phyloP scores from a whole-genome alignment of 1,140 invertebrate species.

The Drosophila ironensis region DNA sequence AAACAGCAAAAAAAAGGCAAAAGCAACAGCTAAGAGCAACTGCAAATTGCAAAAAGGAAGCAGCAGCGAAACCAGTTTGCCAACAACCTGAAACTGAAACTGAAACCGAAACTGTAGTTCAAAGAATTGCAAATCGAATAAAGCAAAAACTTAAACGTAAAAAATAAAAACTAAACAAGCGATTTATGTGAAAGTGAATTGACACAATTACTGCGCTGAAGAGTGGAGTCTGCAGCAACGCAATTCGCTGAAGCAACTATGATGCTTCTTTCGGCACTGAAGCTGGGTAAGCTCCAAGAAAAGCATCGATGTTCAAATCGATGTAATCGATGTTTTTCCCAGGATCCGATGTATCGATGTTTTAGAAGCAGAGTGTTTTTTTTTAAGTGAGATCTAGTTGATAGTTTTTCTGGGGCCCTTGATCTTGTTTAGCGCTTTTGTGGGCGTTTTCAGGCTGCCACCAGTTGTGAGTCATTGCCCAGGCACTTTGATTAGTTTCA shows the following conservation, averaged over 20 bases:
- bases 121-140: constrained; percentile 54
- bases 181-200: constrained; percentile 76
- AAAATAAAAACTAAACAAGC: constrained; percentile 41
- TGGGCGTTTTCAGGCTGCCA: constrained; percentile 42
- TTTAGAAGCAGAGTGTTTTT: too few relatives aligned
- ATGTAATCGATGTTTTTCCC: too few relatives aligned
- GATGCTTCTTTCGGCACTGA: constrained; percentile 81
- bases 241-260: constrained; percentile 54
- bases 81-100: constrained; percentile 60
- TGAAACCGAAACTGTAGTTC: constrained; percentile 63
- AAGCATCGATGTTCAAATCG: too few relatives aligned
- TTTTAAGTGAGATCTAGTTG: too few relatives aligned
- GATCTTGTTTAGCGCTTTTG: constrained; percentile 40
- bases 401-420: background rate
- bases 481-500: constrained; percentile 53
- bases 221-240: constrained; percentile 23
- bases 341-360: too few relatives aligned
- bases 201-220: constrained; percentile 58
- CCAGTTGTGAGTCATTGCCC: constrained; percentile 44
- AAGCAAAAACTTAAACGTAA: constrained; percentile 6
- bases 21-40: constrained; percentile 41
- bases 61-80: constrained; percentile 73
- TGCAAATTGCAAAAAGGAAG: constrained; percentile 78
- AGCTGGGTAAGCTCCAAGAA: constrained; percentile 72
- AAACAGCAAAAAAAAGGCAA: constrained; percentile 34